Evolutionary conservation across 2,113 vertebrate species (phyloP), one percentile per base, ranked within the genome.

Genomic region (Calidris pugnax): DNA sequence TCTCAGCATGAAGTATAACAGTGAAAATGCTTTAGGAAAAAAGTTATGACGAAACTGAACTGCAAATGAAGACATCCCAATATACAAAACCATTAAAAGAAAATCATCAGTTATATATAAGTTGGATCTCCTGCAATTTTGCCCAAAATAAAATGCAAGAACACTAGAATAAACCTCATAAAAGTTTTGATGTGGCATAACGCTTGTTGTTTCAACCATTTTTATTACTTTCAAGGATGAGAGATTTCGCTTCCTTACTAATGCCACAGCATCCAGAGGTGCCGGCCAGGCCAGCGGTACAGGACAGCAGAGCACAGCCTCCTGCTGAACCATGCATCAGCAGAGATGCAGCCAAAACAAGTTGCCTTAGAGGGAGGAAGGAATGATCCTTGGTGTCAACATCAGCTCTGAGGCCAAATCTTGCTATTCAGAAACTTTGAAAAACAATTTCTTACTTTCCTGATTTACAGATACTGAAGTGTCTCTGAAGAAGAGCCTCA

Each of bases 231-330:
- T 50, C 33, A 78, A 60, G 35, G 57, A 56, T 24, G 28, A 59
- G 17, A 64, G 60, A 32, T 53, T 53, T 30, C 27, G 28, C 15
- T 16, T 53, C 62, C 60, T 50, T 30, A 32, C 37, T 27, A 53
- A 26, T 3, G 11, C 10, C 35, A 32, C 18, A 19, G 39, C 17
- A 33, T 3, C 53, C 17, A 48, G 48, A 62, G 23, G 41, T 21
- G 62, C 51, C 0, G 0, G 33, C 3, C 3, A 37, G 20, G 63
- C 23, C 35, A 41, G 57, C 1, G 0, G 23, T 18, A 37, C 35
- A 22, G 69, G 55, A 9, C 0, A 14, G 73, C n/a, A 30, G 30
- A 62, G 68, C 35, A 17, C 37, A 55, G 35, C 41, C 23, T 64
- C 60, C 66, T 35, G 33, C 16, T 32, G 47, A 78, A 30, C 48